These are phyloP conservation scores for Shinisaurus crocodilurus DNA, from an alignment of 2,113 vertebrate species.

Conservation along the genomic window DNA sequence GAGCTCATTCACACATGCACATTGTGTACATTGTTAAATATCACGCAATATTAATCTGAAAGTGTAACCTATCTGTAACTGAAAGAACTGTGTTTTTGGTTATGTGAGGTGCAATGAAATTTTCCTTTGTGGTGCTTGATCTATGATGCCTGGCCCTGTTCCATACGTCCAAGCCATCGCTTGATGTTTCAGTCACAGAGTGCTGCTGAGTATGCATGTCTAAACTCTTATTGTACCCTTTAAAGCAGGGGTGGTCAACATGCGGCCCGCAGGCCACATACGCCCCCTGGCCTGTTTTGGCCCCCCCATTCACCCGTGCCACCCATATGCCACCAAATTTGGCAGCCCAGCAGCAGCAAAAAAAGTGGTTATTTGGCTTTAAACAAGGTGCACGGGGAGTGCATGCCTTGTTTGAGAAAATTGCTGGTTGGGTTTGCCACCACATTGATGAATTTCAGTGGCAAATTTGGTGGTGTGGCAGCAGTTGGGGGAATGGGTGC, in stretches of 20 bases:
- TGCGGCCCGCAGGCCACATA: not conserved
- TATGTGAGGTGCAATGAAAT: not conserved
- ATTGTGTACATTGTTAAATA: not conserved
- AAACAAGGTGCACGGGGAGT: too few species aligned
- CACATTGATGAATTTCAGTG: too few species aligned
- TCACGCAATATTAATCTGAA: not conserved
- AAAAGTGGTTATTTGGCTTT: too few species aligned
- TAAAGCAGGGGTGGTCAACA: not conserved
- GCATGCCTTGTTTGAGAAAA: too few species aligned
- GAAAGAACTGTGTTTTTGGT: not conserved
- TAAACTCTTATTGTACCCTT: not conserved
- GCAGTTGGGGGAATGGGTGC: too few species aligned
- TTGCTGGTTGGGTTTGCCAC: too few species aligned
- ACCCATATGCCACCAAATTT: too few species aligned
- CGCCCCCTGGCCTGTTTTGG: too few species aligned
- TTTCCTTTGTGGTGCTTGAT: not conserved
- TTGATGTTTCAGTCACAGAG: not conserved
- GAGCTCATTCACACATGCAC: not conserved
- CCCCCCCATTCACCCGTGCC: too few species aligned
- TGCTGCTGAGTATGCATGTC: not conserved
- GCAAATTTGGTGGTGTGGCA: too few species aligned
- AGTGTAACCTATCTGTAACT: not conserved
- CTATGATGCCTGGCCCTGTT: too few species aligned
- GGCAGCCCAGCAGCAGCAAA: too few species aligned
- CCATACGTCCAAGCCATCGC: not conserved